Base-by-base conservation (phyloP, 1,140 invertebrate species). In the Calliphora vicina region DNA sequence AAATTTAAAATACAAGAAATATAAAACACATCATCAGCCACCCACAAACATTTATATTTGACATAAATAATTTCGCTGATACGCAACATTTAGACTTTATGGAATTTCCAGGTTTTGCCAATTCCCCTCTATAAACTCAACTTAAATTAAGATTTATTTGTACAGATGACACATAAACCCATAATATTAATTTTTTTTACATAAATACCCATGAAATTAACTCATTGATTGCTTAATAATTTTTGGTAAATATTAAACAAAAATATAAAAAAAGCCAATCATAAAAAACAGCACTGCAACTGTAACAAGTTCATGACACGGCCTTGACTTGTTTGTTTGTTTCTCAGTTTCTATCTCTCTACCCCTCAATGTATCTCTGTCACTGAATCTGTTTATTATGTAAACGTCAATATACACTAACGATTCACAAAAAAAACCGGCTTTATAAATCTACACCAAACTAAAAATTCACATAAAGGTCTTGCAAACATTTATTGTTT, bases 221-320 rank as follows among this genome's bases (percentile, higher is more conserved):
- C 6, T 57, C 5, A 57, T 6, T 57, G 50, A 6, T 57, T 57
- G 13, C 15, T 17, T 57, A n/a, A 57, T 15, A 6, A 6, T 57
- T 57, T 57, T 17, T 57, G 45, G 45, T 2, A 57, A 3, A 57
- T 57, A 57, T n/a, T 6, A 57, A 57, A n/a, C 50, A n/a, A 57
- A 57, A 57, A 17, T n/a, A 57, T 17, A 57, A n/a, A 57, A 57
- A 57, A 17, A 57, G 12, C 10, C 17, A 50, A 50, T 12, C 27
- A 61, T n/a, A 15, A 13, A 27, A 15, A 61, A 50, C n/a, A 35
- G 35, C 35, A 35, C 35, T 35, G 8, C 23, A 57, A 81, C 80
- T 67, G 80, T 71, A 81, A 82, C 80, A 83, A 83, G 83, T 83
- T 83, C 83, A 83, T 83, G 83, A 76, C 80, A 73, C 43, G 80